These are phyloP conservation scores for Miltochrista miniata DNA, from an alignment of 2,888 invertebrate genomes.

Conservation along the genomic window DNA sequence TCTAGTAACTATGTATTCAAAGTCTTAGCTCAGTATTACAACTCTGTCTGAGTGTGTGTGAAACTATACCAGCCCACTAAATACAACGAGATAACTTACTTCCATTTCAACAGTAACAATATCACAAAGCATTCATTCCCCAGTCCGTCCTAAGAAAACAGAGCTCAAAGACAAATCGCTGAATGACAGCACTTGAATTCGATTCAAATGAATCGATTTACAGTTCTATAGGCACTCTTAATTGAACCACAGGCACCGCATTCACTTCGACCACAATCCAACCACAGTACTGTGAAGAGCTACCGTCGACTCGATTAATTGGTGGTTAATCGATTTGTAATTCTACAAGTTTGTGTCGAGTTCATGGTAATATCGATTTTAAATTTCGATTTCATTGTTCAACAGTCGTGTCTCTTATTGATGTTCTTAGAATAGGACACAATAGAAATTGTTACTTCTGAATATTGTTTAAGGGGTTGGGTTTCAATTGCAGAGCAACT, in stretches of 20 bases:
- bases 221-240: conserved; percentile 38
- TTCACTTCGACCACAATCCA: conserved; percentile 36
- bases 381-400: conserved; percentile 1
- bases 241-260: conserved; percentile 38
- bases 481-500: too few species aligned
- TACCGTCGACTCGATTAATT: conserved; percentile 43
- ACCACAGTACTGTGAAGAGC: conserved; percentile 38
- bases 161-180: conserved; percentile 32
- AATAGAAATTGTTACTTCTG: neutral
- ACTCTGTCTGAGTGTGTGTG: too few species aligned
- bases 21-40: too few species aligned
- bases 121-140: neutral
- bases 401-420: neutral
- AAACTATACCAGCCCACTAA: too few species aligned
- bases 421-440: neutral
- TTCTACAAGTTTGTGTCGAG: conserved; percentile 32
- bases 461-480: too few species aligned
- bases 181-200: conserved; percentile 28
- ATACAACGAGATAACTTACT: neutral
- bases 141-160: conserved; percentile 1
- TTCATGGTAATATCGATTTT: conserved; percentile 14
- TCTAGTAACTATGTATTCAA: too few species aligned
- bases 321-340: conserved; percentile 49
- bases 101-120: neutral
- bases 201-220: conserved; percentile 37